These are phyloP conservation scores for Jaculus jaculus DNA, from an alignment of 2,113 vertebrate genomes.

Conservation along the genomic window DNA sequence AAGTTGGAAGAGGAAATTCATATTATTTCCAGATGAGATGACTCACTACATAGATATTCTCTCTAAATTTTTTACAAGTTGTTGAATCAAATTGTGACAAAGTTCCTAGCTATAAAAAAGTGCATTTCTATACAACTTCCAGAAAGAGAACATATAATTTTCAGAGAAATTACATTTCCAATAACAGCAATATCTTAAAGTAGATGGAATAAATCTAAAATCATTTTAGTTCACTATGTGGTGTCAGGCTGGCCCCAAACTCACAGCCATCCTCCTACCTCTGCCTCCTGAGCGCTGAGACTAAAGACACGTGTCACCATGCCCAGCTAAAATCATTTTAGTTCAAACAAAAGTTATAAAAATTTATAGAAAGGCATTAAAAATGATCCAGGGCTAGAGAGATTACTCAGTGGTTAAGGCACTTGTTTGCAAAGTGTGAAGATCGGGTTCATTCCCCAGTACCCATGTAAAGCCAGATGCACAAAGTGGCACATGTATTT, in stretches of 20 bases:
- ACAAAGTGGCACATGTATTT: too few species aligned
- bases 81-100: not conserved
- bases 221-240: not conserved
- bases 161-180: slow-evolving; percentile 30
- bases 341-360: not conserved
- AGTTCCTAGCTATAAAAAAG: not conserved
- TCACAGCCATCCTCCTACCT: too few species aligned
- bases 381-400: not conserved
- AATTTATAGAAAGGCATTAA: not conserved
- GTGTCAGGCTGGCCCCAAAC: too few species aligned
- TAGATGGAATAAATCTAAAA: not conserved
- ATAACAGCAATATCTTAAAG: not conserved
- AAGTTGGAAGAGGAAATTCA: not conserved
- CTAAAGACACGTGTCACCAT: too few species aligned
- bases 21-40: not conserved
- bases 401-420: too few species aligned
- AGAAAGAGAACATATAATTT: slow-evolving; percentile 26
- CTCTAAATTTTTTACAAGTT: not conserved
- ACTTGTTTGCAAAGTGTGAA: too few species aligned
- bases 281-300: too few species aligned
- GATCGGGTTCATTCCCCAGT: too few species aligned
- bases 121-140: not conserved
- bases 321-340: not conserved
- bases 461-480: too few species aligned
- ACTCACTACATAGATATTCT: not conserved